These are phyloP conservation scores for Stenolophus ochropezus DNA, from an alignment of 2,888 invertebrate species.

Conservation along the genomic window DNA sequence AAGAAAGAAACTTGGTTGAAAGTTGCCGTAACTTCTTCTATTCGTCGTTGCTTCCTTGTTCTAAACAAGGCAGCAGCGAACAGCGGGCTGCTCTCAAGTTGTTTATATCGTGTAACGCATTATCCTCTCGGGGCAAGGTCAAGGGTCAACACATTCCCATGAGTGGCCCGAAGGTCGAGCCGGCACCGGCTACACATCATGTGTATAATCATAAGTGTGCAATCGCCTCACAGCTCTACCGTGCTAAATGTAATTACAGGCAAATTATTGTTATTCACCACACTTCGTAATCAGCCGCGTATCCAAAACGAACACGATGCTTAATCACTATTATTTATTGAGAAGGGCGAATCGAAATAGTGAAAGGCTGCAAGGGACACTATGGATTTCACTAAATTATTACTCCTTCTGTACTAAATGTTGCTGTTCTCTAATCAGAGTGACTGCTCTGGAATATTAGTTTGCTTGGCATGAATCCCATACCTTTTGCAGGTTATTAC, in stretches of 20 bases:
- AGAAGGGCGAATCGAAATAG: too few species aligned
- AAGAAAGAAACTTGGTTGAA: too few species aligned
- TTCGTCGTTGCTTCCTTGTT: not conserved
- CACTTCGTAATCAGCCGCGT: not conserved
- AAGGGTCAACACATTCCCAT: constrained; percentile 52
- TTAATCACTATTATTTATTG: not conserved
- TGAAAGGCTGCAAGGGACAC: too few species aligned
- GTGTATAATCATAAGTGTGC: constrained; percentile 18
- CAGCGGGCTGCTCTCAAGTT: not conserved
- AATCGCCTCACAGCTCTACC: not conserved
- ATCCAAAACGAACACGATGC: not conserved
- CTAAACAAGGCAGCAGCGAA: not conserved
- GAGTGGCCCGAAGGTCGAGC: constrained; percentile 43
- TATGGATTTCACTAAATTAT: too few species aligned
- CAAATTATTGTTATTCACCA: not conserved
- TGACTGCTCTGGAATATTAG: too few species aligned
- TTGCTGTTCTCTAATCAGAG: too few species aligned
- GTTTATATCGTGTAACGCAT: not conserved
- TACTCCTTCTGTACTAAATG: too few species aligned
- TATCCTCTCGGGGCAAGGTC: constrained; percentile 27
- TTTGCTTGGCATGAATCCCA: too few species aligned
- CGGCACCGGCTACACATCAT: not conserved
- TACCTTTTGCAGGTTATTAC: too few species aligned
- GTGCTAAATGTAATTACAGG: not conserved
- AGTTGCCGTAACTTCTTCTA: too few species aligned